Evolutionary conservation across 2,888 invertebrate species (phyloP), one percentile per base, ranked within the genome.

Genomic region (Drosophila siamana): DNA sequence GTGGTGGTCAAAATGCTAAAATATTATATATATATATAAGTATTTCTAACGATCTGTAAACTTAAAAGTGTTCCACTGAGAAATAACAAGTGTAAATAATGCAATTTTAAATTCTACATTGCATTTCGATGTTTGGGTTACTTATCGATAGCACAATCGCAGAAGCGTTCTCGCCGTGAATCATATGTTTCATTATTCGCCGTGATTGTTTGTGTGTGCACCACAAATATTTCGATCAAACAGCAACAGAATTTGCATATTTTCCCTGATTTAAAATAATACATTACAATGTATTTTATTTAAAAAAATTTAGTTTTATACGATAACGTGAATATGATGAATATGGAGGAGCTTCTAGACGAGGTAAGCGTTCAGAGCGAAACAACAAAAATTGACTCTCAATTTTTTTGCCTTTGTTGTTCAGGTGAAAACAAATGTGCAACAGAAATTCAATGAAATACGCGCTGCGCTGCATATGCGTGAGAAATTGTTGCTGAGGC

Each of bases 401-500:
- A 2, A 15, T 4, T 44, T 19, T 24, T 19, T 15, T 30, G 0
- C 30, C 33, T 33, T 33, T 33, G n/a, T 33, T 33, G 4, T 33
- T 19, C 70, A 92, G 92, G 79, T 92, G 33, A 92, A 91, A 85
- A 61, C 76, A 69, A 87, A 88, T 78, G 92, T 92, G 36, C 89
- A 90, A 63, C 83, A 89, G 19, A 91, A 91, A 76, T 92, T 92
- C 62, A 88, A 84, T 51, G 89, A 91, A 70, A 75, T 92, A 16
- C 89, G 90, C 13, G 89, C 91, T 33, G 91, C 92, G 1, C 60
- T 92, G 11, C 87, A 90, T 69, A 90, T 92, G 70, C 90, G 92
- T 9, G 92, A 92, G 69, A 92, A 92, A 62, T 66, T 92, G 59
- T 73, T 92, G 48, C 63, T 92, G 55, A 88, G 92, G 30, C 92